Evolutionary conservation across 2,888 invertebrate species (phyloP).

Genomic region (Thera obeliscata): DNA sequence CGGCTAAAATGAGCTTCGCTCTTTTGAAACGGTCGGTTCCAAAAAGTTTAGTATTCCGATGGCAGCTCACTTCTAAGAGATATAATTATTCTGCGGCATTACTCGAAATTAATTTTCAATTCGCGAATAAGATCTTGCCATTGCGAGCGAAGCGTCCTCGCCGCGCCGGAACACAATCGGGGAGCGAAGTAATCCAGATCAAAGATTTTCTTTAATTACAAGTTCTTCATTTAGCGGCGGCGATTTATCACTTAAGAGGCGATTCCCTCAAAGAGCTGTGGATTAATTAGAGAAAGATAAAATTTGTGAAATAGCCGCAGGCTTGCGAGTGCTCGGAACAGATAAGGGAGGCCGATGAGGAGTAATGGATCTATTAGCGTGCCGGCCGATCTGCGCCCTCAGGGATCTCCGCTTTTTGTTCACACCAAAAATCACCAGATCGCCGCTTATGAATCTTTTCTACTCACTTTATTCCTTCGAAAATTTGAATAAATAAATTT

Average conservation of each 20-base stretch:
- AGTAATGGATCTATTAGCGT: slow-evolving; percentile 75
- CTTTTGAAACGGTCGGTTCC: not conserved
- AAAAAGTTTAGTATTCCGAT: slow-evolving; percentile 7
- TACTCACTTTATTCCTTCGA: slow-evolving; percentile 53
- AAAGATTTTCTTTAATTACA: slow-evolving; percentile 75
- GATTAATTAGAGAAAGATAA: slow-evolving; percentile 81
- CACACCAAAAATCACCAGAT: slow-evolving; percentile 62
- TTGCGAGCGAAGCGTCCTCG: slow-evolving; percentile 39
- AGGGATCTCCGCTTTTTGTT: slow-evolving; percentile 56
- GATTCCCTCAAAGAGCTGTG: slow-evolving; percentile 72
- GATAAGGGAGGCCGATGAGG: slow-evolving; percentile 73
- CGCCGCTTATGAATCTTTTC: slow-evolving; percentile 59
- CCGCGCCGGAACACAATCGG: slow-evolving; percentile 51
- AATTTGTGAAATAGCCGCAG: slow-evolving; percentile 75
- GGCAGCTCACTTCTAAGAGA: not conserved
- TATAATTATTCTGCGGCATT: slow-evolving; percentile 7
- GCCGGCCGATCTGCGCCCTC: slow-evolving; percentile 51
- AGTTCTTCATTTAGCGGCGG: slow-evolving; percentile 67
- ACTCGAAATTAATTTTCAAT: slow-evolving; percentile 45
- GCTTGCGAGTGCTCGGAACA: slow-evolving; percentile 70
- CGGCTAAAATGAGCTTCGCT: not conserved
- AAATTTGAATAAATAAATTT: slow-evolving; percentile 58
- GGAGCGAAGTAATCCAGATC: slow-evolving; percentile 67
- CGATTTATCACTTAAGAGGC: slow-evolving; percentile 77
- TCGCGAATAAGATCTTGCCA: slow-evolving; percentile 42